Evolutionary conservation across 2,888 invertebrate species (phyloP).

Genomic region (Phlogophora meticulosa): DNA sequence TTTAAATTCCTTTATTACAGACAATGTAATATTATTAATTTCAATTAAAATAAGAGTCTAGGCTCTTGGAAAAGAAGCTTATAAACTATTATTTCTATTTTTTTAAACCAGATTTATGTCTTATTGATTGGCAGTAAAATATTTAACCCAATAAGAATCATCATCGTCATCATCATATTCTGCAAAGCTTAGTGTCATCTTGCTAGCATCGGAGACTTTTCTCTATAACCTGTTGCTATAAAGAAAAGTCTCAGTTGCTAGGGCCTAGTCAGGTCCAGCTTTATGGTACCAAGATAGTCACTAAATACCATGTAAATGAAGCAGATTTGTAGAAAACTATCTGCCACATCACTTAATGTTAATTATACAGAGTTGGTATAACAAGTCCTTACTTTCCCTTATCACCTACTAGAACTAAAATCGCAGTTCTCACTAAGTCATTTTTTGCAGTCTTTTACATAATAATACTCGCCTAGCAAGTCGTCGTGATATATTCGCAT

Average conservation of each 20-base stretch:
- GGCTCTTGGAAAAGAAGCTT: too few relatives aligned
- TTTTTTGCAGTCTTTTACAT: constrained; percentile 4
- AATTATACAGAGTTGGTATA: background rate
- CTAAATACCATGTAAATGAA: background rate
- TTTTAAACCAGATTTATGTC: too few relatives aligned
- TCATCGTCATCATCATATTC: background rate
- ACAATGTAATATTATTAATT: too few relatives aligned
- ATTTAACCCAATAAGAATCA: background rate
- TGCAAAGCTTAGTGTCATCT: constrained; percentile 4
- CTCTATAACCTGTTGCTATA: background rate
- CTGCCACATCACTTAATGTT: background rate
- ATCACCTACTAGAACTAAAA: background rate
- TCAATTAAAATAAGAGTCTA: too few relatives aligned
- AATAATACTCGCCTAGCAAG: constrained; percentile 70
- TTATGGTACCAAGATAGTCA: background rate
- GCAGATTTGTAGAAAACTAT: background rate
- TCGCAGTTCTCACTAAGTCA: background rate
- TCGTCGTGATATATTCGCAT: constrained; percentile 58
- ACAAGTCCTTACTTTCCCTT: background rate
- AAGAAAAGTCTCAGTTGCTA: too few relatives aligned
- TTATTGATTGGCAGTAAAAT: background rate
- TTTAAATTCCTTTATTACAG: too few relatives aligned
- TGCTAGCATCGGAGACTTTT: background rate
- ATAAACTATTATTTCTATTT: too few relatives aligned
- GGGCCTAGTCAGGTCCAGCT: constrained; percentile 8